Base-by-base conservation (phyloP, 2,888 invertebrate species). In the Diarsia rubi region DNA sequence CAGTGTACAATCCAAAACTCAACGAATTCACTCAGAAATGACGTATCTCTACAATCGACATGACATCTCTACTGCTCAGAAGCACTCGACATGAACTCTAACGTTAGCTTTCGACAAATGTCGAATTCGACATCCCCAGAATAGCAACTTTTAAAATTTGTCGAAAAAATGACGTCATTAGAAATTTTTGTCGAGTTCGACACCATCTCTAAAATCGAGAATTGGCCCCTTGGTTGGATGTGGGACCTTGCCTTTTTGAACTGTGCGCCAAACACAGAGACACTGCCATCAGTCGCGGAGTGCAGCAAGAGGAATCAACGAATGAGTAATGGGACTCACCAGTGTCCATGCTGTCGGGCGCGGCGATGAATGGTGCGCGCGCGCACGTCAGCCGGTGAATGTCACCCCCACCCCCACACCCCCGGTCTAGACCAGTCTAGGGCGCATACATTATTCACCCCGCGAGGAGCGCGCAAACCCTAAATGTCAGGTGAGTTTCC, bases 401-500 rank as follows among this genome's bases (percentile, higher is more conserved):
- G 69, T 71, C 74, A 76, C 71, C 77, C 89, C 88, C 87, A 75
- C 83, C 87, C 85, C 87, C 64, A n/a, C 45, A 64, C 74, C 86
- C 86, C 77, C 66, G 59, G 75, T 57, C 87, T 87, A 89, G 90
- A 88, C 90, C 86, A 84, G 90, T 88, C 88, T 89, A 88, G 77
- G 82, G 68, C 62, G 69, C 73, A 79, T 81, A 83, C 87, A 90
- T 90, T 93, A 92, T 90, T 91, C 92, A 91, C 91, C 90, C 89
- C 83, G 77, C 82, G 75, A 77, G 65, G 69, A 88, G 82, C 72
- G 87, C 90, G 92, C 94, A 93, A 93, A 93, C 88, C 87, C 82
- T 82, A 94, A 95, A 95, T 93, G 95, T 94, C 95, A 95, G 89
- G 87, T 88, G 86, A 88, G 86, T 86, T 80, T 79, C 72, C 73